Evolutionary conservation across 2,113 vertebrate genomes (phyloP), one percentile per base, ranked within the genome.

Genomic region (Callaeas wilsoni): DNA sequence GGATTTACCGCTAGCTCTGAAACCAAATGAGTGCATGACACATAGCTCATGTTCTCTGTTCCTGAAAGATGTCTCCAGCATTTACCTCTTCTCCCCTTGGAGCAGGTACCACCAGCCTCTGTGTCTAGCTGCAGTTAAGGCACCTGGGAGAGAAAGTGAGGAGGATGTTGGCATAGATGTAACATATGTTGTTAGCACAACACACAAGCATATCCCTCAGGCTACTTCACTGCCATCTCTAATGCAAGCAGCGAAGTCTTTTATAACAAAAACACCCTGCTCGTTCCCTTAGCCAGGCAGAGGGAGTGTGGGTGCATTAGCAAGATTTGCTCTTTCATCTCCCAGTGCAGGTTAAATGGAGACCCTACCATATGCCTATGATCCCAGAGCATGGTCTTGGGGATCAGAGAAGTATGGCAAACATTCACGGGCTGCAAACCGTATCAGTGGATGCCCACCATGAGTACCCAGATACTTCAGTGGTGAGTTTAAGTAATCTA

Each of bases 161-260:
- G 77, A 92, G 53, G 57, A 84, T 90, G 65, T 76, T 95, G 95
- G 75, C 87, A 33, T 27, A 92, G 85, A 94, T 87, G 41, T 96
- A 95, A 79, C 86, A 50, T 69, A 74, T 89, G 87, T 76, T 95
- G 94, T 84, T 94, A 95, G 83, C 56, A 90, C 86, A 75, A 84
- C 52, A 92, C 92, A 92, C 86, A 30, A 84, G 47, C 74, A 25
- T 46, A 78, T 90, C 96, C 93, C 96, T 95, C 91, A 94, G 95
- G 89, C 93, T 96, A 71, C 86, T 87, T 89, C 9, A 1, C 88
- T 92, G 83, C 76, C 69, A 57, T 84, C 81, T 82, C 92, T 84
- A 90, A 90, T 3, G 32, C 86, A 60, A 78, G 64, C 53, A 33
- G 81, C 2, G 1, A 75, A 89, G 80, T 47, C 92, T 90, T 63